Evolutionary conservation across 2,797 vertebrate species (phyloP), one percentile per base, ranked within the genome.

Genomic region (Leptatherina wallacei): DNA sequence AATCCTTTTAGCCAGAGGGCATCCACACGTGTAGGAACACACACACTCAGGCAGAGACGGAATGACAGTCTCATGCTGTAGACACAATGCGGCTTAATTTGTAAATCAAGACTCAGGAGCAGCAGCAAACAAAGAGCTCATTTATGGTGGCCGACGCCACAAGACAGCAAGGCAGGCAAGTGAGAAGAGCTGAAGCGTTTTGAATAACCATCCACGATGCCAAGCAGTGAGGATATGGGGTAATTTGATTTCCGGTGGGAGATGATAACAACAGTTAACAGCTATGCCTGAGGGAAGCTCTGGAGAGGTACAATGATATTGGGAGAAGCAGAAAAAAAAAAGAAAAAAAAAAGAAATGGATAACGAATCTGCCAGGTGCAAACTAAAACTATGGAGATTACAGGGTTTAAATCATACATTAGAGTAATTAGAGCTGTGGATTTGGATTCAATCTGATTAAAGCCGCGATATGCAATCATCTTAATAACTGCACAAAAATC

Each of bases 51-150:
- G 20, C n/a, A 35, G 54, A 87, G 68, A 87, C 84, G 80, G 67
- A 71, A 68, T 84, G 86, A 89, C 76, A 87, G 82, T 81, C 79
- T 66, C 71, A 68, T 64, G 82, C 55, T 69, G 83, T 38, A 86
- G 88, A 86, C 87, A 92, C 84, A 85, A 88, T 87, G 85, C 81
- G 71, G 83, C 79, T 90, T 92, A 92, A 92, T 93, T 92, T 92
- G 92, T 93, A 94, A 94, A 94, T 90, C 90, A 93, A 93, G 89
- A 92, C 91, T 92, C 77, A 68, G 81, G 88, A 93, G 88, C 81
- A 87, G 75, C 75, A 60, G 76, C 89, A 91, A 89, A 95, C 92
- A 95, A 94, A 94, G 92, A 88, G 75, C 85, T 90, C 86, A 91
- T 94, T 93, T 94, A 91, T 92, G 84, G 73, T 91, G 87, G 77